phyloP scores from a whole-genome alignment of 2,113 vertebrate genomes.

The Ophthalmolycus amberensis region DNA sequence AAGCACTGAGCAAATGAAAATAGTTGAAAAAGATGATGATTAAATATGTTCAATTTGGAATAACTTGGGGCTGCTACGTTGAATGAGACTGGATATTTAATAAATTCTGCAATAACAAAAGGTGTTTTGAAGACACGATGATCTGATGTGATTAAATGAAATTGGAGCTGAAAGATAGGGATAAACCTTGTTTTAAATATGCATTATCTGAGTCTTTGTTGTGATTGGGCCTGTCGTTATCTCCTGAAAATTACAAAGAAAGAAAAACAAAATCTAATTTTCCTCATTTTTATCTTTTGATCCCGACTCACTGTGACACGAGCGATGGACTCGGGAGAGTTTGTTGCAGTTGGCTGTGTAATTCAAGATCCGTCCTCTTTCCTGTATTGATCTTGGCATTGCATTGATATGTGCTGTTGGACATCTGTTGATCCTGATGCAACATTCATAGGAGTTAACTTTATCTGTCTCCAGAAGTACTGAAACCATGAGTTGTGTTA shows the following conservation, averaged over 20 bases:
- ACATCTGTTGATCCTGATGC: constrained; percentile 25
- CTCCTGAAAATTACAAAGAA: neutral
- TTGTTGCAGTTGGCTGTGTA: constrained; percentile 40
- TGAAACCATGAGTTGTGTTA: neutral
- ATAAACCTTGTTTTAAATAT: neutral
- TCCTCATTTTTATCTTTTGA: constrained; percentile 35
- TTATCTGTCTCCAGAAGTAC: constrained; percentile 18
- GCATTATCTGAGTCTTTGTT: neutral
- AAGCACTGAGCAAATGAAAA: constrained; percentile 12
- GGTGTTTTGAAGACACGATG: constrained; percentile 3
- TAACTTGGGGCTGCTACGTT: neutral
- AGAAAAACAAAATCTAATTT: neutral
- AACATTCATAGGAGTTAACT: constrained; percentile 38
- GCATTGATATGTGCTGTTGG: constrained; percentile 32
- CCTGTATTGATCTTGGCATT: constrained; percentile 56
- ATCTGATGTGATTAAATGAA: constrained; percentile 7
- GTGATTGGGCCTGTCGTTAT: neutral
- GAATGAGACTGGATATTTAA: constrained; percentile 2
- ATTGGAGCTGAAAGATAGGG: constrained; percentile 3
- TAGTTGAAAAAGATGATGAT: constrained; percentile 17
- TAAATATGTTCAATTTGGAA: constrained; percentile 12
- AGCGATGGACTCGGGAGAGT: constrained; percentile 55
- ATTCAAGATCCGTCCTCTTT: constrained; percentile 46
- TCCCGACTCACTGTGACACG: constrained; percentile 33
- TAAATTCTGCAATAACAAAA: neutral